Evolutionary conservation across 2,888 invertebrate species (phyloP).

Genomic region (Zaprionus obscuricornis): DNA sequence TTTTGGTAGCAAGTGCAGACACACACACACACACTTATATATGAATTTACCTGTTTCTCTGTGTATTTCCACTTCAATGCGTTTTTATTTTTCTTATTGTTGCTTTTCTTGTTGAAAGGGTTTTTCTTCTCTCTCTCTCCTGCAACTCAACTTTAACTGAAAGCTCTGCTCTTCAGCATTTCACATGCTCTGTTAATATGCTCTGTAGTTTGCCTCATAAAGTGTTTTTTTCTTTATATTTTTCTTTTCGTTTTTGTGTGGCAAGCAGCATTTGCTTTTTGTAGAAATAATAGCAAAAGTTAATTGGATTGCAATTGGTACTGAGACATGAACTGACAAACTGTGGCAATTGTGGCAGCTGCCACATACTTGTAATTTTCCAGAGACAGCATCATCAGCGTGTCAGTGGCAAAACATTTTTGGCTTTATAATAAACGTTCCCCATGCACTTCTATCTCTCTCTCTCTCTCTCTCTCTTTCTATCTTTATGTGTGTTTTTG

Average conservation of each 20-base stretch:
- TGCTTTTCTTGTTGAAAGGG: constrained; percentile 4
- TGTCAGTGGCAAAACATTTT: constrained; percentile 17
- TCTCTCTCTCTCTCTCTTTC: too few species aligned
- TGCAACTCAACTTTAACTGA: too few species aligned
- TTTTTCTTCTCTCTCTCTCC: too few species aligned
- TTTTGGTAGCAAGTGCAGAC: neutral
- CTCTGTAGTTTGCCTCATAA: neutral
- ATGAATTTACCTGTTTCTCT: neutral
- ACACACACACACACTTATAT: too few species aligned
- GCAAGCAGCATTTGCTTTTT: neutral
- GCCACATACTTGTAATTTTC: constrained; percentile 20
- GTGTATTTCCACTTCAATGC: constrained; percentile 19
- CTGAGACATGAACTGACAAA: constrained; percentile 7
- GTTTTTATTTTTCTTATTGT: neutral
- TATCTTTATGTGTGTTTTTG: too few species aligned
- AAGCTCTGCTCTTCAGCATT: neutral
- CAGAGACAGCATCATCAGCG: constrained; percentile 14
- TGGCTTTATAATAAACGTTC: constrained; percentile 12
- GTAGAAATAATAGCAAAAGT: neutral
- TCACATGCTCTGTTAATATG: constrained; percentile 12
- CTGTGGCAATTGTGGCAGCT: constrained; percentile 23
- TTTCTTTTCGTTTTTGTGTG: neutral
- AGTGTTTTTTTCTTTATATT: neutral
- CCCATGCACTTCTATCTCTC: too few species aligned
- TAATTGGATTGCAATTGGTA: constrained; percentile 42